Conservation (phyloP, 2,797 vertebrate species). For the Glossophaga mutica region DNA sequence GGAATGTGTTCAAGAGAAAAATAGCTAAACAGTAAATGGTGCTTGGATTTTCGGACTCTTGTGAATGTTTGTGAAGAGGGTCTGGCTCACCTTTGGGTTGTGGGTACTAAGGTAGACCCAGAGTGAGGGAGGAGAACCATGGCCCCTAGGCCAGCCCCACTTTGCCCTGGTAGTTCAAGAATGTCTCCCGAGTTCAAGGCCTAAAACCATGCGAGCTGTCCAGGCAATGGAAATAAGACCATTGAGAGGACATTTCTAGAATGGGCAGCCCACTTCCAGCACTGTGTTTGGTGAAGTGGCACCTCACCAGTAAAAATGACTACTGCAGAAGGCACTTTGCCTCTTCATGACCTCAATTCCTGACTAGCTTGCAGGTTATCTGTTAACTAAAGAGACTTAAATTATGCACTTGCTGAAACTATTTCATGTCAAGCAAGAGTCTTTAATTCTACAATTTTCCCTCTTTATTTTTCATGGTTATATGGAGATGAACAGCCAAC, state of each 20-base stretch:
- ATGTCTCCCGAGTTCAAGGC: neutral
- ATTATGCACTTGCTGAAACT: neutral
- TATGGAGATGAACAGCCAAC: slow-evolving; percentile 36
- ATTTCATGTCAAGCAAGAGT: neutral
- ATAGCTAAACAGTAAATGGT: neutral
- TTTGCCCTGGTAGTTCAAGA: neutral
- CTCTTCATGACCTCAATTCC: neutral
- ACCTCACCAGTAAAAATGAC: neutral
- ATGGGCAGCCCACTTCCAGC: neutral
- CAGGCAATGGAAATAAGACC: neutral
- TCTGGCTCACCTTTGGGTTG: neutral
- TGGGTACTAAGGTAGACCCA: neutral
- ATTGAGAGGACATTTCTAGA: neutral
- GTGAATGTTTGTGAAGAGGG: neutral
- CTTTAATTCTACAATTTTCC: neutral
- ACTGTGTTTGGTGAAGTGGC: neutral
- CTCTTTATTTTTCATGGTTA: slow-evolving; percentile 40
- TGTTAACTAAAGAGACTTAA: slow-evolving; percentile 13
- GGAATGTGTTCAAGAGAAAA: neutral
- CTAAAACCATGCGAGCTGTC: neutral
- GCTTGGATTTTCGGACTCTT: neutral
- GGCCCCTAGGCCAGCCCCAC: neutral
- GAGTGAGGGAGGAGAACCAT: neutral
- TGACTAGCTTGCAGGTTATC: neutral
- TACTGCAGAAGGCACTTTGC: neutral